Evolutionary conservation across 2,113 vertebrate species (phyloP).

Genomic region (Alethe castanea): DNA sequence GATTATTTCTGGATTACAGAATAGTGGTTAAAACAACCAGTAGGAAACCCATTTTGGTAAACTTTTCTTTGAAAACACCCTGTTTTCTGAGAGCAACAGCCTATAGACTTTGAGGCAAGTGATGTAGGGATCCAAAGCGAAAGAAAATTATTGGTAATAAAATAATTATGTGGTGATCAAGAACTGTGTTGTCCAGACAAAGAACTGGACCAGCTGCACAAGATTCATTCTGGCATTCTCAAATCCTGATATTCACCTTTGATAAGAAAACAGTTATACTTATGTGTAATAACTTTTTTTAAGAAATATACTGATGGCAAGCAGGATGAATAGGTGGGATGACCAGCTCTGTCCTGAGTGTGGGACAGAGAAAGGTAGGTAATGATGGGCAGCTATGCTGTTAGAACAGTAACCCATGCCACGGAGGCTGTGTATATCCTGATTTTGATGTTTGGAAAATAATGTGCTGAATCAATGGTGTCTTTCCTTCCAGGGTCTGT

Average conservation of each 20-base stretch:
- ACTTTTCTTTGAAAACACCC: background rate
- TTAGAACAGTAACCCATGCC: background rate
- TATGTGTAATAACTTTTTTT: background rate
- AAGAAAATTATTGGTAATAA: background rate
- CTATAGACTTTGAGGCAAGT: rapidly evolving
- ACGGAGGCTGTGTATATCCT: rapidly evolving
- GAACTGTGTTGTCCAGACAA: background rate
- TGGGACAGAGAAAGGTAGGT: background rate
- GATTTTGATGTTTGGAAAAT: background rate
- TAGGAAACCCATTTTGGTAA: background rate
- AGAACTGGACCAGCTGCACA: background rate
- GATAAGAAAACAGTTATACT: background rate
- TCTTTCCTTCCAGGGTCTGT: background rate
- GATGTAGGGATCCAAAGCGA: background rate
- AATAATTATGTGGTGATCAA: background rate
- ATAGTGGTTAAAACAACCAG: background rate
- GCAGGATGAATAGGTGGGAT: background rate
- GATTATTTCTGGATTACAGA: background rate
- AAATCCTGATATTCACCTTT: background rate
- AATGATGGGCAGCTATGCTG: background rate
- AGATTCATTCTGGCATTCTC: background rate
- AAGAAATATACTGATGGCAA: background rate
- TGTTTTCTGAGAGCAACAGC: background rate
- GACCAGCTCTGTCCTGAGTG: background rate
- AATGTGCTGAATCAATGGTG: background rate